A percentile compares a stretch with the other conserved stretches of the same genome.
These are phyloP conservation scores for Orius insidiosus DNA, from an alignment of 1,140 invertebrate genomes.

Conservation along the genomic window DNA sequence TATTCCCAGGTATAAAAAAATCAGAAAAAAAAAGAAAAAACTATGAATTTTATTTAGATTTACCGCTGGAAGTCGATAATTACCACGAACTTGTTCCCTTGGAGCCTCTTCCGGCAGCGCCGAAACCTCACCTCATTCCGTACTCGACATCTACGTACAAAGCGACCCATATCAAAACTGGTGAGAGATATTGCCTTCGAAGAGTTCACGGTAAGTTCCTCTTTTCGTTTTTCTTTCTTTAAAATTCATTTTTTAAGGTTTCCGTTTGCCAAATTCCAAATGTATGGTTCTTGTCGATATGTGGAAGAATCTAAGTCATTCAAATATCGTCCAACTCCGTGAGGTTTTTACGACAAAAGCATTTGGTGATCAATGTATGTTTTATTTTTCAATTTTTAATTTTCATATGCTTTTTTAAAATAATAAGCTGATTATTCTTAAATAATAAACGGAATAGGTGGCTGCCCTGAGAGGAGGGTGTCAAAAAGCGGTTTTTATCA, in stretches of 20 bases:
- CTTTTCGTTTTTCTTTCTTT: background rate
- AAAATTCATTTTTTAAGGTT: constrained; percentile 32
- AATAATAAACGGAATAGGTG: background rate
- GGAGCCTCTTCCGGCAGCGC: constrained; percentile 38
- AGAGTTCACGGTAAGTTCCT: constrained; percentile 62
- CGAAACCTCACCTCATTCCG: constrained; percentile 42
- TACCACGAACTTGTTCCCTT: constrained; percentile 78
- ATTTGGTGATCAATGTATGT: constrained; percentile 88
- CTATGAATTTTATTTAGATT: no score
- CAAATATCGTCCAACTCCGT: constrained; percentile 78
- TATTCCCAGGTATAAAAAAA: constrained; percentile 44
- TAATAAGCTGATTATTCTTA: background rate
- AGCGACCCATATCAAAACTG: constrained; percentile 75
- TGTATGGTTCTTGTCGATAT: constrained; percentile 70
- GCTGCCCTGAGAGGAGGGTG: background rate
- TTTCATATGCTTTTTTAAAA: constrained; percentile 2
- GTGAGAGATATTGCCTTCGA: constrained; percentile 67
- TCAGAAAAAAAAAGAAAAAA: no score
- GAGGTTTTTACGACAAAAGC: constrained; percentile 91
- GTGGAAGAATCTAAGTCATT: constrained; percentile 87
- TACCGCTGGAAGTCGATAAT: constrained; percentile 73
- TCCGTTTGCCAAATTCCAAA: constrained; percentile 63
- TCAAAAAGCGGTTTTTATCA: no score
- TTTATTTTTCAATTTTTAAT: constrained; percentile 10
- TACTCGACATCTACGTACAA: constrained; percentile 80